Conservation (phyloP, 2,888 invertebrate species). For the Drosophila niveifrons region DNA sequence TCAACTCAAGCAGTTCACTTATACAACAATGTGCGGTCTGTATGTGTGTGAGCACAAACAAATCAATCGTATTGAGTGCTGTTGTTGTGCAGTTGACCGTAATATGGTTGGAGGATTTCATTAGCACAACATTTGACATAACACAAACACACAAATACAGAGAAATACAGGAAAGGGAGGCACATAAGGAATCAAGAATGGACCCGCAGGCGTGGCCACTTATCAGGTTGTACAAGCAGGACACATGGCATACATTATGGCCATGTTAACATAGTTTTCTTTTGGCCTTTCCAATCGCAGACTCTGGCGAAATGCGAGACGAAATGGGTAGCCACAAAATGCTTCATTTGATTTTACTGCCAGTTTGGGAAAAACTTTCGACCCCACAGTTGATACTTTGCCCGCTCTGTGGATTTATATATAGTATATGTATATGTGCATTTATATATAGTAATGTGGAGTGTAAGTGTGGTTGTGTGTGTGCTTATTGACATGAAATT, state of each 20-base stretch:
- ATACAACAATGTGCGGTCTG: not conserved
- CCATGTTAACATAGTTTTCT: conserved; percentile 72
- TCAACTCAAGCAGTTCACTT: conserved; percentile 6
- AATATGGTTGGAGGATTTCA: conserved; percentile 72
- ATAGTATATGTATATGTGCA: conserved; percentile 3
- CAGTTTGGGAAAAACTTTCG: conserved; percentile 52
- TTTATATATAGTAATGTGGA: conserved; percentile 2
- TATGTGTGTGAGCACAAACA: conserved; percentile 46
- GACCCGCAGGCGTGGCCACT: conserved; percentile 73
- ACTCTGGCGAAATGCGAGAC: conserved; percentile 26
- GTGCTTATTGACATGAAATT: conserved; percentile 72
- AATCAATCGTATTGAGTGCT: conserved; percentile 72
- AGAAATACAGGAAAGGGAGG: conserved; percentile 11
- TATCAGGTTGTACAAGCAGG: conserved; percentile 65
- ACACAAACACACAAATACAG: conserved; percentile 51
- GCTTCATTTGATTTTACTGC: conserved; percentile 79
- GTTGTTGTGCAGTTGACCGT: conserved; percentile 75
- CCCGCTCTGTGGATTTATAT: conserved; percentile 1
- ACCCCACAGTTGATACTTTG: conserved; percentile 7
- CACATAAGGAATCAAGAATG: conserved; percentile 64
- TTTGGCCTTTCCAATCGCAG: conserved; percentile 42
- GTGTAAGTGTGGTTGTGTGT: conserved; percentile 15
- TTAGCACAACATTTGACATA: conserved; percentile 81
- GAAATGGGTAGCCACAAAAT: conserved; percentile 59
- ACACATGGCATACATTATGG: conserved; percentile 62